These are phyloP conservation scores for Scaptomyza flava DNA, from an alignment of 2,888 invertebrate genomes.

Conservation along the genomic window DNA sequence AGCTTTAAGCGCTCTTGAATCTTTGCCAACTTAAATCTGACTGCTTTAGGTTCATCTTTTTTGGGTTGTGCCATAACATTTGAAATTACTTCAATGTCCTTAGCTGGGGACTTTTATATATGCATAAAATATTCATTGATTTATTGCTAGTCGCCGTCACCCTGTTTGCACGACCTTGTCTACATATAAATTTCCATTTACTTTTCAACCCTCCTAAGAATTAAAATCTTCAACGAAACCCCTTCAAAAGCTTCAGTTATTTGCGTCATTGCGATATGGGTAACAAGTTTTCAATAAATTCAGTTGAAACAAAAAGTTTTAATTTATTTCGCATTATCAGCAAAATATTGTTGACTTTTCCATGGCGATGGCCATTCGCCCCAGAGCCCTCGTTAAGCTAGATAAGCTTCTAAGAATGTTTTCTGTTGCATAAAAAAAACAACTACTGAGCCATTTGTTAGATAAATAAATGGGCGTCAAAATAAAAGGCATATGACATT, in stretches of 20 bases:
- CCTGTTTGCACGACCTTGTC: neutral
- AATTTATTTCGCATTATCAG: slow-evolving; percentile 59
- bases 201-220: slow-evolving; percentile 11
- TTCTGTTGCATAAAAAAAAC: slow-evolving; percentile 15
- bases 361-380: neutral
- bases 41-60: too few species aligned
- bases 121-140: slow-evolving; percentile 13
- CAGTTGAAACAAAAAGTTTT: slow-evolving; percentile 25
- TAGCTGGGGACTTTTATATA: neutral
- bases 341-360: slow-evolving; percentile 32
- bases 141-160: slow-evolving; percentile 3
- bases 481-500: slow-evolving; percentile 3
- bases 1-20: too few species aligned
- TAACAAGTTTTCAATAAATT: slow-evolving; percentile 42
- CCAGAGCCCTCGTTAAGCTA: neutral
- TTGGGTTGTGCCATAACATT: too few species aligned
- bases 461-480: slow-evolving; percentile 48
- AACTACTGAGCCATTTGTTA: slow-evolving; percentile 20
- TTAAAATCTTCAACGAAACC: neutral
- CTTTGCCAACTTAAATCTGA: too few species aligned
- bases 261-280: slow-evolving; percentile 18
- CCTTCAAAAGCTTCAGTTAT: neutral
- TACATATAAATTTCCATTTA: slow-evolving; percentile 13
- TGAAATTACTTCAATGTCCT: neutral
- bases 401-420: slow-evolving; percentile 56